Base-by-base conservation (phyloP, 2,113 vertebrate genomes). In the Pica pica region DNA sequence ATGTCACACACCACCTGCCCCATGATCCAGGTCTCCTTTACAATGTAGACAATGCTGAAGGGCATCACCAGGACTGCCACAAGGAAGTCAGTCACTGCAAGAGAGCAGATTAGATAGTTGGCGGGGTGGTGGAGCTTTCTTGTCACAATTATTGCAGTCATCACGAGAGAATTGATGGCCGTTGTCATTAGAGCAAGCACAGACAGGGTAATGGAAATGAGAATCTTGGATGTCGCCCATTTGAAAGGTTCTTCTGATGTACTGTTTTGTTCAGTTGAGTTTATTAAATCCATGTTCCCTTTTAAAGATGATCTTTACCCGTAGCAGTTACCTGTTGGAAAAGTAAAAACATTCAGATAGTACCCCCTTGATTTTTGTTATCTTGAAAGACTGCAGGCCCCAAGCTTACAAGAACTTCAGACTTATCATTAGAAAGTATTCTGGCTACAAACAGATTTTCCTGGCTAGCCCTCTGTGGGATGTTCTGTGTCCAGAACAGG, bases 41-140 rank as follows among this genome's bases (percentile, higher is more conserved):
- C 98, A 50, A 99, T 99, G 93, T 99, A 99, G 80, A 99, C 97
- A 30, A 99, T 99, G 87, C 99, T 99, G 97, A 99, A 99, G 78
- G 99, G 99, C 99, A 99, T 99, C 95, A 99, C 99, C 82, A 99
- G 95, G 64, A 99, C 98, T 30, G 99, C 99, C 84, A 99, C 99
- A 73, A 99, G 98, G 85, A 99, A 99, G 97, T 99, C 99, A 3
- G 99, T 99, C 90, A 98, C 99, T 17, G 99, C 99, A 73, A 99
- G 97, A 17, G 99, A 99, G 95, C 99, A 99, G 96, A 99, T 99
- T 87, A 99, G 97, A 88, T 99, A 99, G 97, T 99, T 99, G 97
- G 99, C 99, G 1, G 99, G 99, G 91, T 99, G 99, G 96, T 99
- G 99, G 87, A 99, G 97, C 95, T 99, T 99, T 91, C 98, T 98